These are phyloP conservation scores for Telmatherina bonti DNA, from an alignment of 2,797 vertebrate species.

Conservation along the genomic window DNA sequence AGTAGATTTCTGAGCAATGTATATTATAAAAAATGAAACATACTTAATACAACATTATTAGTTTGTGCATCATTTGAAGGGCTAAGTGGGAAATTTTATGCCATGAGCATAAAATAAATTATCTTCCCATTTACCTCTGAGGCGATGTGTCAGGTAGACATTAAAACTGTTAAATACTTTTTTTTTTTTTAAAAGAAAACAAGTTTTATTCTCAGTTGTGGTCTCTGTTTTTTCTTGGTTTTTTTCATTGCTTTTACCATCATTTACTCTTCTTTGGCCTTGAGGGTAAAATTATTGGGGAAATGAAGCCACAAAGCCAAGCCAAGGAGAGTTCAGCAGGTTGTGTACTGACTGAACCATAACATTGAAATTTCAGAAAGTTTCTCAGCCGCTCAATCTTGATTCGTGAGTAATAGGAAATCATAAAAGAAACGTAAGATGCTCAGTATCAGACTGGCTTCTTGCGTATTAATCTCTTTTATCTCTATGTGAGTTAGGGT, in stretches of 20 bases:
- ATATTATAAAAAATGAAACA: background rate
- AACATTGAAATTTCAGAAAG: constrained; percentile 16
- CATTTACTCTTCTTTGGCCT: constrained; percentile 32
- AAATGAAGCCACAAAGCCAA: constrained; percentile 27
- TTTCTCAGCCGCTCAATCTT: constrained; percentile 32
- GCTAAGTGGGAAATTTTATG: background rate
- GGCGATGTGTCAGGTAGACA: background rate
- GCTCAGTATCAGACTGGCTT: constrained; percentile 34
- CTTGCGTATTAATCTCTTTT: constrained; percentile 51
- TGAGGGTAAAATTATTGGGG: constrained; percentile 26
- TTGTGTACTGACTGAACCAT: constrained; percentile 14
- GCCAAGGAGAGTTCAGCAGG: constrained; percentile 35
- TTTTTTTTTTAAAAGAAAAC: background rate
- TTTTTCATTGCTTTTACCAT: background rate
- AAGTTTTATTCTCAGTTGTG: background rate
- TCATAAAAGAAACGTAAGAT: constrained; percentile 40
- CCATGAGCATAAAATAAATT: background rate
- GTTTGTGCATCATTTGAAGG: background rate
- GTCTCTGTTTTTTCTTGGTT: background rate
- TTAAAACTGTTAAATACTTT: background rate
- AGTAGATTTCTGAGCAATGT: constrained; percentile 14
- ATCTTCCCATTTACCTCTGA: background rate
- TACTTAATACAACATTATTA: background rate
- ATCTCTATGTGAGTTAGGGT: constrained; percentile 29
- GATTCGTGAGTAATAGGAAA: constrained; percentile 48